phyloP scores from a whole-genome alignment of 37 sponge, comb jelly and placozoan species.

The Halichondria panicea region DNA sequence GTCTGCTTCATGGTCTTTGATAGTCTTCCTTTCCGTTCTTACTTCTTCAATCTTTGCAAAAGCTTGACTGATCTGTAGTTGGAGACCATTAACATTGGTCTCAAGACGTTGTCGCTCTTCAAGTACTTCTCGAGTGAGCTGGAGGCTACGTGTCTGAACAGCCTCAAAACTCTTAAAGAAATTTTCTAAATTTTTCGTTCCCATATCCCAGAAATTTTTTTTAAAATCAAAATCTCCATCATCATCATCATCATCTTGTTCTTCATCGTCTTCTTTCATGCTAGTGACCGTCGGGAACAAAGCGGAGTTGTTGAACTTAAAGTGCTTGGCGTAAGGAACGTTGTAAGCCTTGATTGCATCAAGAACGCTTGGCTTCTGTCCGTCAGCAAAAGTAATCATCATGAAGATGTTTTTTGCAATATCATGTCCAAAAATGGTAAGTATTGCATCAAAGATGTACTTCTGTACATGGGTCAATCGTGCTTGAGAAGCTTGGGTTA shows the following conservation, averaged over 20 bases:
- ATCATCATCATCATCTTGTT: neutral
- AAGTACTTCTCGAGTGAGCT: constrained; percentile 62
- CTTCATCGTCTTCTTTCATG: too few species aligned
- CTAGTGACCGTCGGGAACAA: constrained; percentile 18
- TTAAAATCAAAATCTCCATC: constrained; percentile 31
- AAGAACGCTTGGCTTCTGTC: constrained; percentile 49
- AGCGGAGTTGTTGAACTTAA: constrained; percentile 79
- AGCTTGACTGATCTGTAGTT: constrained; percentile 38
- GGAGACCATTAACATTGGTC: constrained; percentile 35
- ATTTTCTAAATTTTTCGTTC: constrained; percentile 28
- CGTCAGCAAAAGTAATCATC: constrained; percentile 85
- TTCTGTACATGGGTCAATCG: constrained; percentile 56
- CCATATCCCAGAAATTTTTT: constrained; percentile 80
- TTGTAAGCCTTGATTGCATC: constrained; percentile 51
- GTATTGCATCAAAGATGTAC: constrained; percentile 66
- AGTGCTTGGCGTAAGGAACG: constrained; percentile 30
- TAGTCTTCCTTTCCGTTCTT: constrained; percentile 30
- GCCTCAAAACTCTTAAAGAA: constrained; percentile 50
- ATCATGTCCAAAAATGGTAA: constrained; percentile 65
- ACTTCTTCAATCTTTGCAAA: constrained; percentile 53
- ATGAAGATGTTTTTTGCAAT: constrained; percentile 54
- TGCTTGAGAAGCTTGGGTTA: constrained; percentile 61
- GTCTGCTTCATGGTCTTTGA: constrained; percentile 43
- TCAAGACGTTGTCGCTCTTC: constrained; percentile 58
- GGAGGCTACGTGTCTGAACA: constrained; percentile 27